Evolutionary conservation across 2,888 invertebrate genomes (phyloP).

Genomic region (Drosophila acutilabella): DNA sequence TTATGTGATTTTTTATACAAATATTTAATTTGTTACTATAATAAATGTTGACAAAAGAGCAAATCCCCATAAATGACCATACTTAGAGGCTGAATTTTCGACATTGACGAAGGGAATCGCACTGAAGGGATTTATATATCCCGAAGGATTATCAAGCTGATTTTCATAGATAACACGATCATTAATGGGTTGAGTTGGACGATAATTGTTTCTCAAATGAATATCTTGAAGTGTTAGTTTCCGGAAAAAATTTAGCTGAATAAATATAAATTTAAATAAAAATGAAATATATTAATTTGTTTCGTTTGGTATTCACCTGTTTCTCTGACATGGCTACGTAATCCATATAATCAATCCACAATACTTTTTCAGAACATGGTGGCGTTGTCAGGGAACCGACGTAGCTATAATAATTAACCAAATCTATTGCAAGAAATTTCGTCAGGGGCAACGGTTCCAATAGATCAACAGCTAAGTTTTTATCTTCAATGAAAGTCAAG

Average conservation of each 20-base stretch:
- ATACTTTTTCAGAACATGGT: slow-evolving; percentile 93
- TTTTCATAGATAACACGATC: slow-evolving; percentile 87
- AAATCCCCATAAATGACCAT: background rate
- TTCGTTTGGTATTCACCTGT: slow-evolving; percentile 86
- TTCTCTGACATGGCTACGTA: slow-evolving; percentile 89
- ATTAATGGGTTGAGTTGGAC: slow-evolving; percentile 92
- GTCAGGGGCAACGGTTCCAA: slow-evolving; percentile 86
- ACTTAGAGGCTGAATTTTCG: slow-evolving; percentile 29
- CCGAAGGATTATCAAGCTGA: too few species aligned
- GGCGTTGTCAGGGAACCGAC: slow-evolving; percentile 94
- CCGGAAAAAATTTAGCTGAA: slow-evolving; percentile 90
- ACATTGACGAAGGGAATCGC: slow-evolving; percentile 31
- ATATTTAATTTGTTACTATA: background rate
- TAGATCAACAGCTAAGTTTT: slow-evolving; percentile 86
- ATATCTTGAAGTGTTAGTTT: slow-evolving; percentile 88
- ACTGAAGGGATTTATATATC: background rate
- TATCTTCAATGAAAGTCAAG: slow-evolving; percentile 74
- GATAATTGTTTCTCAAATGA: slow-evolving; percentile 91
- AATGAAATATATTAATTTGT: too few species aligned
- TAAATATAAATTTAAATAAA: slow-evolving; percentile 39
- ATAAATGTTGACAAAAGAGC: slow-evolving; percentile 11
- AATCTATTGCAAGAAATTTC: slow-evolving; percentile 86
- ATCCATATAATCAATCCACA: slow-evolving; percentile 93
- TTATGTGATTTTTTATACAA: too few species aligned
- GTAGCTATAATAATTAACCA: slow-evolving; percentile 92